Conservation (phyloP, 2,113 vertebrate species). For the Megaceryle torquata region DNA sequence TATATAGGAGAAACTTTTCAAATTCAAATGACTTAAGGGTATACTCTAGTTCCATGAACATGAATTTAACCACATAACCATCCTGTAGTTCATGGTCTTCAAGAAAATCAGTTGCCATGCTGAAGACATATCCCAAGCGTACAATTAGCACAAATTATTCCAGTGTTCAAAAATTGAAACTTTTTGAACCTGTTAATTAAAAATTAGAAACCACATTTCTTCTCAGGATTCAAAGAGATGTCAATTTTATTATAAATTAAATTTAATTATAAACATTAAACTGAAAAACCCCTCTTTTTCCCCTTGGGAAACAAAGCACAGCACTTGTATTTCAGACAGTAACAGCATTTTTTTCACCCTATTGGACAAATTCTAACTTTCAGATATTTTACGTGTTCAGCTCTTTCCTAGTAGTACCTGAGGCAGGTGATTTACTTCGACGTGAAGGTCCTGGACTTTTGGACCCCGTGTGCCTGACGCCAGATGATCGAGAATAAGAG, state of each 20-base stretch:
- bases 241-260: background rate
- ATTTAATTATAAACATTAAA: background rate
- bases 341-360: background rate
- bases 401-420: conserved; percentile 75
- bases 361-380: background rate
- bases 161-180: background rate
- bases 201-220: background rate
- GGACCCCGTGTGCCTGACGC: conserved; percentile 74
- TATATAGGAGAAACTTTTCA: background rate
- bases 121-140: background rate
- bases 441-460: conserved; percentile 87
- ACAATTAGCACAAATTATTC: background rate
- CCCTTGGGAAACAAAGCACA: background rate
- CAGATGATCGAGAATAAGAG: conserved; percentile 80
- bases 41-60: background rate
- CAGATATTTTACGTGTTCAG: fast-evolving
- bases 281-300: background rate
- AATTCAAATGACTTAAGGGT: background rate
- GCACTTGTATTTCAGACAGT: background rate
- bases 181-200: background rate
- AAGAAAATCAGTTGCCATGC: background rate
- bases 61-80: background rate
- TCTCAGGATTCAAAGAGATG: background rate
- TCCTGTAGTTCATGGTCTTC: background rate
- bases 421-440: conserved; percentile 91